These are phyloP conservation scores for Chrysogorgia sp. DNA, from an alignment of 92 coral and sea anemone genomes.

Conservation along the genomic window DNA sequence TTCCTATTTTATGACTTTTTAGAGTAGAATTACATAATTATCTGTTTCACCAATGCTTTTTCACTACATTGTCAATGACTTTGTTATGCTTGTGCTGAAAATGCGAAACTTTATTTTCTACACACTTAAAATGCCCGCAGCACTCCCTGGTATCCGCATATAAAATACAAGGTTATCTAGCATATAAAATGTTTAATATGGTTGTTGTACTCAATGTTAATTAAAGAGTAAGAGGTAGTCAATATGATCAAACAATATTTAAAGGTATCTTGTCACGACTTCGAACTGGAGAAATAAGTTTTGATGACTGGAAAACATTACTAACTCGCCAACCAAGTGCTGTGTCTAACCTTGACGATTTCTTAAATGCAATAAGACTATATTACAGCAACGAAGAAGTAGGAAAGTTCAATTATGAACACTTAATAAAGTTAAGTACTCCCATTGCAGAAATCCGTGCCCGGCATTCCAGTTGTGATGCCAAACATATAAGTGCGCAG, in stretches of 20 bases:
- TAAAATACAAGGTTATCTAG: constrained; percentile 47
- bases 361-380: constrained; percentile 42
- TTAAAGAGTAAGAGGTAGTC: constrained; percentile 48
- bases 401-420: constrained; percentile 46
- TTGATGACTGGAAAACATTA: constrained; percentile 61
- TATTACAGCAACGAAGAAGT: constrained; percentile 68
- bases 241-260: constrained; percentile 41
- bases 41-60: too few species aligned
- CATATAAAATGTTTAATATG: constrained; percentile 46
- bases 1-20: too few species aligned
- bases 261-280: constrained; percentile 47
- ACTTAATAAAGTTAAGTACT: constrained; percentile 36
- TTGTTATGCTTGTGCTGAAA: too few species aligned
- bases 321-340: constrained; percentile 58
- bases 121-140: too few species aligned
- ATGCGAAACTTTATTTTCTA: too few species aligned
- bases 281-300: constrained; percentile 35
- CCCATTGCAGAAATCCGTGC: constrained; percentile 66
- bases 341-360: constrained; percentile 36
- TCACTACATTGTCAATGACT: too few species aligned
- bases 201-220: constrained; percentile 46
- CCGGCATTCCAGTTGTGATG: constrained; percentile 50
- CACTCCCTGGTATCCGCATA: too few species aligned
- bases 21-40: too few species aligned
- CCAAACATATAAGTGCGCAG: constrained; percentile 50